Evolutionary conservation across 2,113 vertebrate species (phyloP).

Genomic region (Lethenteron reissneri): DNA sequence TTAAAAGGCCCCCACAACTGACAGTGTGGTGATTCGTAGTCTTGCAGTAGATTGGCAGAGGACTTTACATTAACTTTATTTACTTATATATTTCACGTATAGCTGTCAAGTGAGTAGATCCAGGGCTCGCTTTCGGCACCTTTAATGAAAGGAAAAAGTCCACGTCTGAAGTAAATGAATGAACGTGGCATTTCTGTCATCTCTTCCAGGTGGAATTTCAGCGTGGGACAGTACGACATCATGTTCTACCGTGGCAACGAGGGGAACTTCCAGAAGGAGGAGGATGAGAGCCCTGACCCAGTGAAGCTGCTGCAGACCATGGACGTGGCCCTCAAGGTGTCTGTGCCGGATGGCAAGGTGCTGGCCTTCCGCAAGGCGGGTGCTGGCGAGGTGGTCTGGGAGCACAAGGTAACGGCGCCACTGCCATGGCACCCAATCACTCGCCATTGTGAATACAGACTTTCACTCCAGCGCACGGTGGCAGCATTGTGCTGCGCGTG

Average conservation of each 20-base stretch:
- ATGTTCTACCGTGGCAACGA: conserved; percentile 52
- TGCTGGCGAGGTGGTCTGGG: conserved; percentile 67
- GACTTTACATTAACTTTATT: too few species aligned
- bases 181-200: conserved; percentile 1
- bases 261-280: conserved; percentile 19
- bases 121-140: neutral
- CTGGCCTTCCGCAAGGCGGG: conserved; percentile 60
- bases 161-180: neutral
- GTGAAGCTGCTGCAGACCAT: conserved; percentile 26
- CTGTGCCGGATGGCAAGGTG: conserved; percentile 84
- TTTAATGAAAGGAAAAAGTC: neutral
- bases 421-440: too few species aligned
- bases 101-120: too few species aligned
- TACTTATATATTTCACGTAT: too few species aligned
- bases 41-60: too few species aligned
- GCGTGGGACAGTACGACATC: conserved; percentile 84
- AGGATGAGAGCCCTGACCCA: conserved; percentile 20
- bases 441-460: too few species aligned
- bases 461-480: too few species aligned
- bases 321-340: conserved; percentile 78
- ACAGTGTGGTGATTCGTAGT: too few species aligned
- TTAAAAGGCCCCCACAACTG: too few species aligned
- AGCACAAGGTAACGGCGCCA: conserved; percentile 47
- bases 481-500: too few species aligned
- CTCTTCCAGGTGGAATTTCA: conserved; percentile 80